phyloP scores from a whole-genome alignment of 2,797 vertebrate genomes.

The Gadopsis bispinosus region DNA sequence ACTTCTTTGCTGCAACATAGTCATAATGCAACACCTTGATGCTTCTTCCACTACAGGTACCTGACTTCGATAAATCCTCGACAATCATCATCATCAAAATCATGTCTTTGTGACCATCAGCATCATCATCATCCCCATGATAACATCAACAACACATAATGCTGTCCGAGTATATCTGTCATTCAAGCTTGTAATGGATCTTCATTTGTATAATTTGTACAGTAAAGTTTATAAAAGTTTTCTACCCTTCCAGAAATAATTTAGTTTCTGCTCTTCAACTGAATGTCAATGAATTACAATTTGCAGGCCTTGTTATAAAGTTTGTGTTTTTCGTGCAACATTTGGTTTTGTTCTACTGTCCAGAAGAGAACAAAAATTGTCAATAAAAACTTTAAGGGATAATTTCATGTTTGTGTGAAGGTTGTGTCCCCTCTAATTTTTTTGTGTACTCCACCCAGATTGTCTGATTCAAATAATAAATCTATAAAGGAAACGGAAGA shows the following conservation, averaged over 20 bases:
- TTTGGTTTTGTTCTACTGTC: constrained; percentile 92
- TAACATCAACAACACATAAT: constrained; percentile 33
- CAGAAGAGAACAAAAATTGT: constrained; percentile 87
- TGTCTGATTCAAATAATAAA: not conserved
- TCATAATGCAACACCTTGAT: constrained; percentile 38
- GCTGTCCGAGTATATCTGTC: constrained; percentile 73
- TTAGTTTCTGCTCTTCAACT: constrained; percentile 91
- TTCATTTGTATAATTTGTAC: constrained; percentile 94
- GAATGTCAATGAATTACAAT: constrained; percentile 88
- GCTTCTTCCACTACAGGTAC: constrained; percentile 20
- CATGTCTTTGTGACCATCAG: constrained; percentile 13
- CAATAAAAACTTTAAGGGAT: constrained; percentile 86
- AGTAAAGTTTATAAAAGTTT: constrained; percentile 95
- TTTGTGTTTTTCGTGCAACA: constrained; percentile 91
- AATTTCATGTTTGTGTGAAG: constrained; percentile 48
- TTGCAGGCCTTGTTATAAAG: constrained; percentile 87
- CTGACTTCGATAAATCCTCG: constrained; percentile 36
- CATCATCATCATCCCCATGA: constrained; percentile 23
- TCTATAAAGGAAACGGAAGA: not conserved
- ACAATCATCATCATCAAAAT: constrained; percentile 18
- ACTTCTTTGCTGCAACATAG: constrained; percentile 51
- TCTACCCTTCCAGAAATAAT: constrained; percentile 93
- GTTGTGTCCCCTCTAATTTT: not conserved
- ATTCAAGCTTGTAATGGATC: constrained; percentile 82
- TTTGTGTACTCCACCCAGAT: not conserved